Evolutionary conservation across 2,888 invertebrate species (phyloP), one percentile per base, ranked within the genome.

Genomic region (Chromoteleia sp.): DNA sequence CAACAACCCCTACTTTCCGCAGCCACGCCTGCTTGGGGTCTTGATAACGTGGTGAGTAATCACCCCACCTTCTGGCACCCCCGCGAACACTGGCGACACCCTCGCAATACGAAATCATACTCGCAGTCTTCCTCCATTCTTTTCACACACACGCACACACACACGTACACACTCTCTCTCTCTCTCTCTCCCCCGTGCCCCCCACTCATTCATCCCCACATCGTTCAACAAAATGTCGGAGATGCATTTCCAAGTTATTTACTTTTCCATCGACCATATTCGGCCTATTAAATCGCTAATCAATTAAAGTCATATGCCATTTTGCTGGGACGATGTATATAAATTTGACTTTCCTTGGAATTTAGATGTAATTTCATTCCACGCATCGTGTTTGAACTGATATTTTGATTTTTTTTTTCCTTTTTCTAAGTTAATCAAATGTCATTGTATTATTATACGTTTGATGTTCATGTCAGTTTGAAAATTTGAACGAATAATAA

Each of bases 11-110:
- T 56, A 17, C 73, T 77, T 12, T 67, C 81, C 12, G 81, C 81
- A 56, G 73, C 81, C 81, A 81, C 81, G 81, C 81, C 81, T 76
- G 81, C 81, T 68, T 81, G 76, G 81, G 76, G 81, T 77, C 63
- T 73, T 25, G 74, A 65, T 54, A 63, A 33, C 52, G 33, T 36
- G 61, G 81, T 81, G 77, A 81, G 81, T 81, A 77, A 81, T 77
- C 81, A 30, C 15, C 81, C 71, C 58, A 14, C 59, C 17, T 25
- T 33, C 36, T 56, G 15, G 17, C 41, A 58, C 41, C 48, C 39
- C 48, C 59, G 17, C 19, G 43, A 45, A 29, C 61, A 19, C 29
- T 4, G 10, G 7, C 6, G 15, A 48, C 50, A 59, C 56, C 71
- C 79, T 36, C 56, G 50, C 52, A 43, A 73, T 73, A 61, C 41